These are phyloP conservation scores for Eilema caniola DNA, from an alignment of 2,888 invertebrate genomes.

Conservation along the genomic window DNA sequence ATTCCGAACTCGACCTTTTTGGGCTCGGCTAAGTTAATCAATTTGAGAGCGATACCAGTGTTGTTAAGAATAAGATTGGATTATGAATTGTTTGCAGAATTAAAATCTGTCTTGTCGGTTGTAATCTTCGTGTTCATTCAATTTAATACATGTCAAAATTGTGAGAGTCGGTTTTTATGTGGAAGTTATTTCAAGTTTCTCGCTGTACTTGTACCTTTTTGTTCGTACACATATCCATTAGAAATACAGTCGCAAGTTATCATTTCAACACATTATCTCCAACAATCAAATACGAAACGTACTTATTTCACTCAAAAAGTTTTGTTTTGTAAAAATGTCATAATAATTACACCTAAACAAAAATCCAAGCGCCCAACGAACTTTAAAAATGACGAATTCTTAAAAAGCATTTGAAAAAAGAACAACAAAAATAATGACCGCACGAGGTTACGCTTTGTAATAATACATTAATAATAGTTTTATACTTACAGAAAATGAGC, in stretches of 20 bases:
- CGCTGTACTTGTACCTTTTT: not conserved
- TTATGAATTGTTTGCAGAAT: constrained; percentile 56
- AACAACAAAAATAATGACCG: constrained; percentile 65
- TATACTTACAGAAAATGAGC: constrained; percentile 78
- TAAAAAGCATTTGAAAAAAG: constrained; percentile 43
- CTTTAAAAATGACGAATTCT: constrained; percentile 44
- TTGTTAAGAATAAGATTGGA: constrained; percentile 56
- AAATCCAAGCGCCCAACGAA: constrained; percentile 28
- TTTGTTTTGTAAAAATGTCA: constrained; percentile 43
- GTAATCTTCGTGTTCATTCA: constrained; percentile 42
- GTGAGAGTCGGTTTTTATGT: constrained; percentile 15
- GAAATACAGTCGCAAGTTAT: constrained; percentile 9
- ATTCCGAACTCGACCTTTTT: constrained; percentile 70
- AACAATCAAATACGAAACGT: constrained; percentile 13
- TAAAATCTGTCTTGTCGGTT: constrained; percentile 37
- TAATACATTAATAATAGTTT: constrained; percentile 84
- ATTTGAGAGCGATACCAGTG: constrained; percentile 71
- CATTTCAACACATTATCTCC: constrained; percentile 15
- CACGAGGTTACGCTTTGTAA: constrained; percentile 65
- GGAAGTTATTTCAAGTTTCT: constrained; percentile 11
- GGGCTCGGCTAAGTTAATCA: constrained; percentile 74
- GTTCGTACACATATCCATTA: constrained; percentile 7
- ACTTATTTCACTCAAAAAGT: constrained; percentile 3
- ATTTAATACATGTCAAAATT: constrained; percentile 32
- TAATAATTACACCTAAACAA: constrained; percentile 45